phyloP scores from a whole-genome alignment of 2,113 vertebrate genomes.

The Gallinago jamesoni region DNA sequence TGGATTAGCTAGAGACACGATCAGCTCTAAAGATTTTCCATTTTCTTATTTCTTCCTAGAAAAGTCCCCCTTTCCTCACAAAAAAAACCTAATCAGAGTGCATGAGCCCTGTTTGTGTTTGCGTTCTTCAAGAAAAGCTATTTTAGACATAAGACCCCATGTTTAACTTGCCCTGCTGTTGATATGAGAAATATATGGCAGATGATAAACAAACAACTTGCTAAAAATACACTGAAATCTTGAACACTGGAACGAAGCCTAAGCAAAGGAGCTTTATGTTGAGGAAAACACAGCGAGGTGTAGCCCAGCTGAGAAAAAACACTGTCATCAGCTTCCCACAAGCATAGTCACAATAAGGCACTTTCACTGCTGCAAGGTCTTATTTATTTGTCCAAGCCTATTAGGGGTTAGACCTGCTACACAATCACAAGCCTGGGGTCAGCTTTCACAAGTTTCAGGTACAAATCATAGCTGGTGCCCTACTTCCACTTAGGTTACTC shows the following conservation, averaged over 20 bases:
- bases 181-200: not conserved
- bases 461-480: not conserved
- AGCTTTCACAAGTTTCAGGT: conserved; percentile 2
- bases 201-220: conserved; percentile 17
- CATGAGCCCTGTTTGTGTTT: not conserved
- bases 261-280: conserved; percentile 3
- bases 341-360: not conserved
- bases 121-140: not conserved
- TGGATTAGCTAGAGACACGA: not conserved
- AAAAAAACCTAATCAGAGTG: not conserved
- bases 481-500: not conserved
- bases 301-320: not conserved
- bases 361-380: not conserved
- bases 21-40: not conserved
- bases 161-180: not conserved
- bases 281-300: not conserved
- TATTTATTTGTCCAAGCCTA: conserved; percentile 17
- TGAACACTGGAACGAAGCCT: conserved; percentile 3
- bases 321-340: not conserved
- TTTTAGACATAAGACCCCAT: not conserved
- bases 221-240: conserved; percentile 46
- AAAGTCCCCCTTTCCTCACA: not conserved
- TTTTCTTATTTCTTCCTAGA: not conserved
- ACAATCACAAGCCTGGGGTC: not conserved
- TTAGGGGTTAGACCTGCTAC: not conserved